Base-by-base conservation (phyloP, 2,888 invertebrate species). In the Melanophora roralis region DNA sequence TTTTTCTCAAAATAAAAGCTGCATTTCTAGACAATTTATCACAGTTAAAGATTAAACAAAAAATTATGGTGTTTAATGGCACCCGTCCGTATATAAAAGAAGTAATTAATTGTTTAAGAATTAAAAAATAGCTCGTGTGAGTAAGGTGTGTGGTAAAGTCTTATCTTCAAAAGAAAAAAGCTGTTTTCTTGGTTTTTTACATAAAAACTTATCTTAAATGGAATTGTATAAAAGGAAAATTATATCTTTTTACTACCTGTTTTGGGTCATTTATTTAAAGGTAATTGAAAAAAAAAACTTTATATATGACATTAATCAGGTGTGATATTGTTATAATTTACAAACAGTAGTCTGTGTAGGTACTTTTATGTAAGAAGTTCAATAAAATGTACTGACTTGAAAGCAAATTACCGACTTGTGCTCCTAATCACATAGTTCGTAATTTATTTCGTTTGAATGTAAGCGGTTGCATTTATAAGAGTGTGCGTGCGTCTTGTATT, bases 401-500 rank as follows among this genome's bases (percentile, higher is more conserved):
- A 79, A 79, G 79, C 12, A 71, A 79, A 71, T 57, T 47, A 51
- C 80, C 80, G 80, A 72, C 81, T 62, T 81, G 74, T 77, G 75
- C 81, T 76, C 71, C 78, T 67, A 82, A 73, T 80, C 80, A 80
- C 72, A 76, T 76, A 80, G 38, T 40, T 55, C 27, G 60, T 27
- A 27, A 27, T 45, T 19, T 32, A 19, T 12, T 53, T 67, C 16
- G 7, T 9, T 19, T 45, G 5, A n/a, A 27, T 6, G 38, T 47
- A 43, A 47, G 67, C 51, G 23, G 19, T 12, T 43, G 43, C 21
- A 12, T 57, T 60, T 36, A 62, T 14, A 72, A 81, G 47, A 40
- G 84, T 86, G 86, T 84, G 84, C 85, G 86, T 84, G 84, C 85
- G 83, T 82, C 69, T 57, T 76, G 78, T 73, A 64, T 82, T 65